Percentiles rank a stretch among this genome's conserved stretches.
These are phyloP conservation scores for Caenorhabditis sp. DNA, from an alignment of 2,888 invertebrate genomes.

Conservation along the genomic window DNA sequence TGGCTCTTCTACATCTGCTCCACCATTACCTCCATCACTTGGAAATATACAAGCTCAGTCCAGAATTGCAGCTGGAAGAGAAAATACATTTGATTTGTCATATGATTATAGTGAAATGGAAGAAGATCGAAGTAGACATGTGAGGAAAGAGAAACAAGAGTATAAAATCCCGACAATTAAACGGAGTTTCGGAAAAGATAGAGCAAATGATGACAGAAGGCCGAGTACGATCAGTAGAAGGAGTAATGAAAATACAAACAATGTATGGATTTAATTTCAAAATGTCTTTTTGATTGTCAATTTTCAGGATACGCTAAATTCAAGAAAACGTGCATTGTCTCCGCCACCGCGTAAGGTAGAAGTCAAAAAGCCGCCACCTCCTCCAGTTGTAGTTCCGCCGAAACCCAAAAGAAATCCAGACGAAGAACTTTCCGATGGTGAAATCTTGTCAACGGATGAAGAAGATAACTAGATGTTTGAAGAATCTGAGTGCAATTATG, in stretches of 20 bases:
- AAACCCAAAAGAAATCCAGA: conserved; percentile 61
- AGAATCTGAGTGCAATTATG: too few species aligned
- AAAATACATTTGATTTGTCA: conserved; percentile 12
- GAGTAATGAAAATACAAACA: not conserved
- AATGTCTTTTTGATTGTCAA: too few species aligned
- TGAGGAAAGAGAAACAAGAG: conserved; percentile 29
- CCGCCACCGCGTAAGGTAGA: conserved; percentile 19
- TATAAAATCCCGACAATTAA: conserved; percentile 40
- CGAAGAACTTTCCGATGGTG: conserved; percentile 68
- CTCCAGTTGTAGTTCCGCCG: conserved; percentile 24
- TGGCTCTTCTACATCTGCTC: not conserved
- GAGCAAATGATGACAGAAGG: not conserved
- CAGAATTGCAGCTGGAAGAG: conserved; percentile 35
- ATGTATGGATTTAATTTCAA: too few species aligned
- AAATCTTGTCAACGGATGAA: conserved; percentile 67
- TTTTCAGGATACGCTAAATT: not conserved
- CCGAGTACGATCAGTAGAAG: conserved; percentile 1
- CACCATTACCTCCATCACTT: not conserved
- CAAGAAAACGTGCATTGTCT: not conserved
- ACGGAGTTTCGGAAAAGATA: conserved; percentile 28
- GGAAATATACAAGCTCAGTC: too few species aligned
- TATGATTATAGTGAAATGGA: conserved; percentile 14
- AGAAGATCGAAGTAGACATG: conserved; percentile 8
- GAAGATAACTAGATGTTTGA: conserved; percentile 19
- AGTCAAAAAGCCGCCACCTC: conserved; percentile 9